Percentiles rank a stretch among this genome's conserved stretches.
phyloP scores from a whole-genome alignment of 2,888 invertebrate genomes.

The Drosophila ezoana region DNA sequence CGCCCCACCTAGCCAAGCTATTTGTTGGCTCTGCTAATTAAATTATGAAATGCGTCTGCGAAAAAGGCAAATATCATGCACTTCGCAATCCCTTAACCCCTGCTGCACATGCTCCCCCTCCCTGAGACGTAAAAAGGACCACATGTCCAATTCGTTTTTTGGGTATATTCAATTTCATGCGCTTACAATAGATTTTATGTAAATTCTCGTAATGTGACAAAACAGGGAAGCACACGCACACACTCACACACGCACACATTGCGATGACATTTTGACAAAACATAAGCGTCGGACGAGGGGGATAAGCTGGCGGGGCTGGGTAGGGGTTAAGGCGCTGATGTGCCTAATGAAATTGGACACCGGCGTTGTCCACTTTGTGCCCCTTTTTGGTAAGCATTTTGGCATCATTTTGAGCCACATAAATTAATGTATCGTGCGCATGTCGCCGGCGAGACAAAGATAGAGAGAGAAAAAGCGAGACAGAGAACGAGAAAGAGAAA shows the following conservation, averaged over 20 bases:
- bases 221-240: slow-evolving; percentile 52
- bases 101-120: not conserved
- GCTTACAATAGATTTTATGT: slow-evolving; percentile 75
- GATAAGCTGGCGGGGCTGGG: not conserved
- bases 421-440: slow-evolving; percentile 75
- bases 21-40: slow-evolving; percentile 71
- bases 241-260: slow-evolving; percentile 68
- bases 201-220: slow-evolving; percentile 81
- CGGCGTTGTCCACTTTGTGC: slow-evolving; percentile 53
- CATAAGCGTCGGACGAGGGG: slow-evolving; percentile 48
- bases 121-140: slow-evolving; percentile 40
- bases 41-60: slow-evolving; percentile 60
- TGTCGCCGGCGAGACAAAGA: slow-evolving; percentile 27
- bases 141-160: slow-evolving; percentile 67
- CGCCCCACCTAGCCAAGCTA: not conserved
- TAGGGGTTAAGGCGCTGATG: slow-evolving; percentile 46
- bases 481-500: slow-evolving; percentile 1
- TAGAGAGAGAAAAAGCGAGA: not conserved
- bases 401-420: slow-evolving; percentile 51
- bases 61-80: slow-evolving; percentile 37
- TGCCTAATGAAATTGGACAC: slow-evolving; percentile 81
- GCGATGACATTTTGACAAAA: slow-evolving; percentile 83
- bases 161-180: slow-evolving; percentile 70
- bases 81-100: slow-evolving; percentile 2
- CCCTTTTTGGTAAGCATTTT: slow-evolving; percentile 20